Evolutionary conservation across 2,888 invertebrate genomes (phyloP), one percentile per base, ranked within the genome.

Genomic region (Amphipyra tragopoginis): DNA sequence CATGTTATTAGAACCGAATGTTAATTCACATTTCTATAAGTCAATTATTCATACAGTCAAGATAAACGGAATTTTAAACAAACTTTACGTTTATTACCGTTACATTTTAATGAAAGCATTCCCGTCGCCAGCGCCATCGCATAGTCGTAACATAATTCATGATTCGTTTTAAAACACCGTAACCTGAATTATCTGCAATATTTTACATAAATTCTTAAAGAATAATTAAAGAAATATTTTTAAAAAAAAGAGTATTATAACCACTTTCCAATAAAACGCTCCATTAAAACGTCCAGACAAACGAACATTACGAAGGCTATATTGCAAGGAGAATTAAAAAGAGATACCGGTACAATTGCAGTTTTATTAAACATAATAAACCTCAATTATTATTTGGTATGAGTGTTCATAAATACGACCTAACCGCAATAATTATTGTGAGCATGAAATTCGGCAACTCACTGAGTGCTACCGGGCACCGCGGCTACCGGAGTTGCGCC

Each of bases 401-500:
- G 71, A 75, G 70, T 71, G 70, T 68, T 67, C 69, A 75, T 79
- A 67, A 79, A 79, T 73, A 77, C 67, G 55, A 71, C 13, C 59
- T 65, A 69, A 78, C 80, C 77, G 80, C 72, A 79, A 72, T 87
- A 88, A 85, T 86, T 80, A 86, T 87, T 87, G 86, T 81, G 83
- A 86, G 84, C 84, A 80, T 84, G 86, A 88, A 84, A 86, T 89
- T 86, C 86, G 84, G 86, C 86, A 85, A 88, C 86, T 90, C 86
- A 87, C 85, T 79, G 83, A 85, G 86, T 80, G 88, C 88, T 90
- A 90, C 90, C 84, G 85, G 83, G 82, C 82, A 77, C 79, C 69
- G 67, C 70, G 57, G 92, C 93, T 93, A 93, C 93, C 86, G 93
- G 84, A 83, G 40, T 67, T 61, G 68, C 60, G 90, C 93, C 90